These are phyloP conservation scores for Manis pentadactyla DNA, from an alignment of 2,797 vertebrate species.

Conservation along the genomic window DNA sequence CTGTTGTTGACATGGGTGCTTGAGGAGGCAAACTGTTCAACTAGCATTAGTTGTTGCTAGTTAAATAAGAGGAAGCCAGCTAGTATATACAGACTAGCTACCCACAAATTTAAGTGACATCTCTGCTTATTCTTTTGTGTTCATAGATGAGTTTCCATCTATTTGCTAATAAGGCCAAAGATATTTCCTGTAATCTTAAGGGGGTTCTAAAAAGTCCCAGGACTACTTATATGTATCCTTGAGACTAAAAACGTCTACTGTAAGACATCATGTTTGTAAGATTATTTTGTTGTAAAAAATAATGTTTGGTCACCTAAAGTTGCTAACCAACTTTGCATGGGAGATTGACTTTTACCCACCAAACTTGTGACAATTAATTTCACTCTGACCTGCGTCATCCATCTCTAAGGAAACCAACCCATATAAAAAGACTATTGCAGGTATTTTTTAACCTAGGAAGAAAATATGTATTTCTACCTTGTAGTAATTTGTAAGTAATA, in stretches of 20 bases:
- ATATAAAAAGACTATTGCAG: not conserved
- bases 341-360: not conserved
- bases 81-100: not conserved
- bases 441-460: not conserved
- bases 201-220: not conserved
- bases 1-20: fast-evolving
- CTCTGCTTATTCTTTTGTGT: not conserved
- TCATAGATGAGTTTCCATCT: not conserved
- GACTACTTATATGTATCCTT: not conserved
- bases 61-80: not conserved
- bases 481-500: not conserved
- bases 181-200: not conserved
- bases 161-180: not conserved
- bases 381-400: not conserved
- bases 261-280: not conserved
- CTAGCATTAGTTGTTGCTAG: no score
- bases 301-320: not conserved
- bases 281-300: not conserved
- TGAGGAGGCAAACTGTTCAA: not conserved
- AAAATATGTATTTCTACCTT: not conserved
- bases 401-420: not conserved
- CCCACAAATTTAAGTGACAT: not conserved
- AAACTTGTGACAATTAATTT: not conserved
- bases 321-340: not conserved
- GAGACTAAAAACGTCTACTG: not conserved